phyloP scores from a whole-genome alignment of 1,140 invertebrate genomes.

The Drosophila subobscura region DNA sequence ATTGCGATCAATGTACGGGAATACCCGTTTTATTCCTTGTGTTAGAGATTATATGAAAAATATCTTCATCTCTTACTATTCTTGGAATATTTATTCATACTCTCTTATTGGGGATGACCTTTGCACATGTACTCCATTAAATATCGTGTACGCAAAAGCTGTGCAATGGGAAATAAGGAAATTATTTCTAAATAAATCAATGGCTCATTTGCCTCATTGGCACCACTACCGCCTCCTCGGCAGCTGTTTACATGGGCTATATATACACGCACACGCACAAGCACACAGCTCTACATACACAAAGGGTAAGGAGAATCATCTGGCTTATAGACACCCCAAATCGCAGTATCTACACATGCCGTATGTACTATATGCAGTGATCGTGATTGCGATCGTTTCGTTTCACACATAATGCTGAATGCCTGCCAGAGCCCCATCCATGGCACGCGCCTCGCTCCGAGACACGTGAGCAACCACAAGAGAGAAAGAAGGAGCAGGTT shows the following conservation, averaged over 20 bases:
- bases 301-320: not conserved
- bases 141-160: slow-evolving; percentile 9
- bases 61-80: too few species aligned
- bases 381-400: slow-evolving; percentile 64
- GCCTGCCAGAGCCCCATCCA: slow-evolving; percentile 13
- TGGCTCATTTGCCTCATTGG: slow-evolving; percentile 44
- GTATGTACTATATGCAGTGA: slow-evolving; percentile 25
- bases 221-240: not conserved
- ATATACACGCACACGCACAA: slow-evolving; percentile 1
- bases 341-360: slow-evolving; percentile 13
- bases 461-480: slow-evolving; percentile 56
- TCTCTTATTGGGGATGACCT: slow-evolving; percentile 5
- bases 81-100: not conserved
- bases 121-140: slow-evolving; percentile 3
- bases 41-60: too few species aligned
- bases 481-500: slow-evolving; percentile 1
- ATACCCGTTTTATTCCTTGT: too few species aligned
- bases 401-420: slow-evolving; percentile 50
- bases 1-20: too few species aligned
- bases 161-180: slow-evolving; percentile 33
- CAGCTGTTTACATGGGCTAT: slow-evolving; percentile 34
- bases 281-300: slow-evolving; percentile 15
- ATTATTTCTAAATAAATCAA: slow-evolving; percentile 65
- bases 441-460: slow-evolving; percentile 61
- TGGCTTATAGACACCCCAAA: slow-evolving; percentile 52